Base-by-base conservation (phyloP, 2,888 invertebrate species). In the Chrysotoxum bicinctum region DNA sequence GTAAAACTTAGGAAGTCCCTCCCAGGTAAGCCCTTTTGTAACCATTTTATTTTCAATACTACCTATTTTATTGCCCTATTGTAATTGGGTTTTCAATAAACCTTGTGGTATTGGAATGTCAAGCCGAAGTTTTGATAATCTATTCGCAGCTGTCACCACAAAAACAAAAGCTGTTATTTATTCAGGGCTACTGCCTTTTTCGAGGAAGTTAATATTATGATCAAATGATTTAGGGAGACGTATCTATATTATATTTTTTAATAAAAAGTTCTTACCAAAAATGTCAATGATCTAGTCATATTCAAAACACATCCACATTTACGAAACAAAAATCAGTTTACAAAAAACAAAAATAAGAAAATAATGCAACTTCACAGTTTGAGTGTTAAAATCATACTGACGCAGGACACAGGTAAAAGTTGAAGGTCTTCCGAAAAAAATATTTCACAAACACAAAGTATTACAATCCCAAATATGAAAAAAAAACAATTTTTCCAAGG, bases 231-330 rank as follows among this genome's bases (percentile, higher is more conserved):
- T n/a, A n/a, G n/a, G n/a, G n/a, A 26, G 7, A 26, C 7, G 26
- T 4, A 3, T 26, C 7, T 26, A 7, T 26, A 6, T 26, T 26
- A 3, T 26, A 3, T 26, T 26, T 26, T 26, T 26, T 45, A 0
- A 19, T 10, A 9, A 19, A 45, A 19, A 19, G 10, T 6, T 56
- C 80, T 81, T 75, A 81, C 81, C 81, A 75, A 62, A 75, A 70
- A 70, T 14, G 75, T 81, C 14, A 75, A 56, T 66, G 50, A 50
- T 14, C 66, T 66, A 6, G 62, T 64, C 56, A 81, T 75, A 14
- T 32, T 66, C 10, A 35, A 58, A 73, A 64, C n/a, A 23, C 12
- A 26, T 19, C 45, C 32, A 45, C 9, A 9, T 40, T 30, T 12
- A 37, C 35, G 1, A 37, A 48, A 58, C 10, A 14, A 58, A 21